Base-by-base conservation (phyloP, 2,888 invertebrate genomes). In the Sesamia inferens region DNA sequence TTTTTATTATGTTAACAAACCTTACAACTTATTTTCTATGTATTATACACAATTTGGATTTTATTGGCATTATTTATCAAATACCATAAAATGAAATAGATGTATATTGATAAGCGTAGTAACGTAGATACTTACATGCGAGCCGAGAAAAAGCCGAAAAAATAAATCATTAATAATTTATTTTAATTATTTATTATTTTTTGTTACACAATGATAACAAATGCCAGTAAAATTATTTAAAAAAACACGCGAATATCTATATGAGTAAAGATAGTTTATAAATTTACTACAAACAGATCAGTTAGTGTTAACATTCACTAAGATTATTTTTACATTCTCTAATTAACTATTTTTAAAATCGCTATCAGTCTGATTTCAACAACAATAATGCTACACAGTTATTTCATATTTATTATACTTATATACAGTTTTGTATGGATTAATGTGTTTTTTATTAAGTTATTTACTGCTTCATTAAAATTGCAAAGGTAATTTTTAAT, bases 301-400 rank as follows among this genome's bases (percentile, higher is more conserved):
- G 72, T 68, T 39, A 79, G n/a, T 70, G 31, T 66, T 64, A 54
- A 62, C 0, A 68, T 63, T 55, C 48, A 71, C 63, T 75, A 70
- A 58, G 51, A 74, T 76, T 71, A 76, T 73, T 74, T 83, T 78
- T 79, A 83, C 73, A 82, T 71, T 63, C 0, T 64, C 86, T 86
- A 86, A 79, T 73, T 73, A 84, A 75, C 87, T 86, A 86, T 81
- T 75, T 79, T 82, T 81, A 91, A 92, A 91, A 89, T 90, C 79
- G 88, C 93, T 94, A 95, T 95, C 95, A 95, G 95, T 95, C 95
- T 94, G 95, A 91, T 90, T 88, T 92, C 88, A 94, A 93, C 92
- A 93, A 91, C 90, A 89, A 84, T 92, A 87, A 90, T 79, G 13
- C 87, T 86, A 86, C 78, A 79, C 61, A 79, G 69, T 88, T 89